Evolutionary conservation across 2,113 vertebrate genomes (phyloP), one percentile per base, ranked within the genome.

Genomic region (Phalacrocorax carbo): DNA sequence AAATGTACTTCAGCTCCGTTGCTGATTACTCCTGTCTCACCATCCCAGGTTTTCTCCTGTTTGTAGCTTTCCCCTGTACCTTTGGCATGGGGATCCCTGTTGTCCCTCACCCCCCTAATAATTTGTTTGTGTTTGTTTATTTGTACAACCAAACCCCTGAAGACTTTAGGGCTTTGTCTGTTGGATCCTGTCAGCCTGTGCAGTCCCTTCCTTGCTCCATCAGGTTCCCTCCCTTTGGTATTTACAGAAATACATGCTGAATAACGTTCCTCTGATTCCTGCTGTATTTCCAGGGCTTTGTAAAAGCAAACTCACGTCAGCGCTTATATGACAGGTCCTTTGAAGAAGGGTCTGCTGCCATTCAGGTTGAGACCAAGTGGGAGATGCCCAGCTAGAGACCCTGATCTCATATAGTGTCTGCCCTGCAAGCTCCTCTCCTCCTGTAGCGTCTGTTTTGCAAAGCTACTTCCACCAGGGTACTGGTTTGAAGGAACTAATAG

Each of bases 371-470:
- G 34, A n/a, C 23, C 21, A 34, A 57, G 44, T 22, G 23, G 36
- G 44, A 90, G 36, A 52, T 64, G 13, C 64, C 54, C 46, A 57
- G 0, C 36, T 58, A 51, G 58, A 58, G 15, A 32, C 15, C 23
- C 8, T 52, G 80, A 34, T 15, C 62, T 88, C 18, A 0, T 40
- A 4, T 1, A 88, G 30, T 36, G 54, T 44, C 66, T 64, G 36
- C n/a, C 42, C 54, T 46, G 60, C 34, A 20, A 48, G 26, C 32
- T 46, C 54, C 40, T 51, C 42, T 61, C 27, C 66, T 54, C 78
- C 27, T 1, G 0, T 0, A 48, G 18, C 3, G 5, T 46, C 52
- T 64, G 0, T 34, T 93, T 61, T 38, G n/a, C 22, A 64, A 36
- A 55, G 26, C 20, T 38, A 17, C 3, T 60, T 84, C 66, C 42